A percentile compares a stretch with the other conserved stretches of the same genome.
These are phyloP conservation scores for Temnothorax curvispinosus DNA, from an alignment of 1,140 invertebrate species.

Conservation along the genomic window DNA sequence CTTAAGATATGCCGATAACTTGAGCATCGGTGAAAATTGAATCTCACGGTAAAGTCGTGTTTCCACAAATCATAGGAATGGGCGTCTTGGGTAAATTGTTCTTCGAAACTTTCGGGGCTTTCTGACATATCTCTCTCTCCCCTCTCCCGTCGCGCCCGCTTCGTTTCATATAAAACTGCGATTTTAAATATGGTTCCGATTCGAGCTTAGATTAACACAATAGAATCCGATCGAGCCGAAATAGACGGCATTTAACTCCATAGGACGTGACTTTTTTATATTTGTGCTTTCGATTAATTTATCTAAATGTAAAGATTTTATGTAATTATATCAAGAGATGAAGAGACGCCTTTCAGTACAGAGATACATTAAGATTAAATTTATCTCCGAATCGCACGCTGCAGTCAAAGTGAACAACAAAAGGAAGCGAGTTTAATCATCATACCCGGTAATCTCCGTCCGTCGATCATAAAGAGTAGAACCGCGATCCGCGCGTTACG, in stretches of 20 bases:
- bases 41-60: constrained; percentile 56
- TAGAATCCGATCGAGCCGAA: background rate
- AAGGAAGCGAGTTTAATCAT: background rate
- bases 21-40: constrained; percentile 59
- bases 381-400: background rate
- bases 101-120: constrained; percentile 38
- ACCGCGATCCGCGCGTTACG: constrained; percentile 2
- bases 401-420: background rate
- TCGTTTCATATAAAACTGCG: background rate
- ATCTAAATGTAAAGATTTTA: background rate
- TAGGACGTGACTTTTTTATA: background rate
- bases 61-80: constrained; percentile 56
- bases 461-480: constrained; percentile 12
- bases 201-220: background rate
- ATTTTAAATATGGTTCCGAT: constrained; percentile 26
- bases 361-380: background rate
- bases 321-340: background rate
- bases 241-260: background rate
- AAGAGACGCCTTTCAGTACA: background rate
- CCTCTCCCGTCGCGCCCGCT: background rate
- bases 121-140: constrained; percentile 21
- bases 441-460: background rate
- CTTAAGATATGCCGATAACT: constrained; percentile 62
- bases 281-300: background rate
- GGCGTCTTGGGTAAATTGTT: constrained; percentile 51